These are phyloP conservation scores for Suillia variegata DNA, from an alignment of 2,888 invertebrate genomes.

Conservation along the genomic window DNA sequence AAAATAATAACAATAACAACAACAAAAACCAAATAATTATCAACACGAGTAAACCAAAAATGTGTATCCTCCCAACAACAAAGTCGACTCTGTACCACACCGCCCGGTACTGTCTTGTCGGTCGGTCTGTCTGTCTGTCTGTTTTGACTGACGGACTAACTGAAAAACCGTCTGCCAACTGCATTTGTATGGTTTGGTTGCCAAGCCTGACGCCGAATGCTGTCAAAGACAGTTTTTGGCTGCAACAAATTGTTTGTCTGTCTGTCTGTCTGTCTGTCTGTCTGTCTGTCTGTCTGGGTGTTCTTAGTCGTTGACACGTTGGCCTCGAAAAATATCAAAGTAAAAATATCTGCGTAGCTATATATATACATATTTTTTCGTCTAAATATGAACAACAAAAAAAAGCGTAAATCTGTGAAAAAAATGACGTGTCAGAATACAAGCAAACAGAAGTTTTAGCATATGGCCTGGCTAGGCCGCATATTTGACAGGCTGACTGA, in stretches of 20 bases:
- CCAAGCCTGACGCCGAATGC: background rate
- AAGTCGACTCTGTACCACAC: no score
- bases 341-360: no score
- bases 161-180: background rate
- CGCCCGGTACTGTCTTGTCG: no score
- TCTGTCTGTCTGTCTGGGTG: no score
- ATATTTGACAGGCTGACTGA: no score
- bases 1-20: background rate
- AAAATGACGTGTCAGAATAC: background rate
- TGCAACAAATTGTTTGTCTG: slow-evolving; percentile 3
- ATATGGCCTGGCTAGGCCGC: background rate
- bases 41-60: no score
- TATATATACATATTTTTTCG: no score
- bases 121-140: background rate
- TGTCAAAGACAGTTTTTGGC: background rate
- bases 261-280: no score
- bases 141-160: background rate
- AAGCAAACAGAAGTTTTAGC: background rate
- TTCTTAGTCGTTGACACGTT: background rate
- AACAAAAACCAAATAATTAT: background rate
- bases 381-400: no score
- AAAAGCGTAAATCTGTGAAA: no score
- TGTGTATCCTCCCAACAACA: no score
- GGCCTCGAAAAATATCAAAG: slow-evolving; percentile 2
- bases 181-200: background rate